phyloP scores from a whole-genome alignment of 2,797 vertebrate genomes.

The Eulemur coronatus region DNA sequence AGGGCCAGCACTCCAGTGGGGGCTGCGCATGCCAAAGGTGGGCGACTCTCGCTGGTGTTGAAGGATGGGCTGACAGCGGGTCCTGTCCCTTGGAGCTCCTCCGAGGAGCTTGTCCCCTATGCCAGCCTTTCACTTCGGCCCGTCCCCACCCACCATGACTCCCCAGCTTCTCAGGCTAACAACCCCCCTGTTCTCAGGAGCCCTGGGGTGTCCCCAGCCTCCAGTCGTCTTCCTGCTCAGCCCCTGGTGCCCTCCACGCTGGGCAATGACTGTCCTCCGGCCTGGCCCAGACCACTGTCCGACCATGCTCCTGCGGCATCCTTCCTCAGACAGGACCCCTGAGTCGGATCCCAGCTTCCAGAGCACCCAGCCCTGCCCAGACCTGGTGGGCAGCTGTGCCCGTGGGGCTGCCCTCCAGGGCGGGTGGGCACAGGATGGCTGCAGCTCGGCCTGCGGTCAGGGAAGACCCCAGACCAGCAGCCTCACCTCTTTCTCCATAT shows the following conservation, averaged over 20 bases:
- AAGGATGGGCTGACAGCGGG: fast-evolving
- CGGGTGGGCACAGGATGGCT: fast-evolving
- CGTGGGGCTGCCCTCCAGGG: not conserved
- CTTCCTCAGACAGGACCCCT: not conserved
- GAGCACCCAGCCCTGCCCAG: not conserved
- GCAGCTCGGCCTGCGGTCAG: not conserved
- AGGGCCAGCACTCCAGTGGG: not conserved
- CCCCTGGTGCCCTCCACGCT: too few species aligned
- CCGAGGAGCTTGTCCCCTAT: fast-evolving
- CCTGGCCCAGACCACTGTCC: not conserved
- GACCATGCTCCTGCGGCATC: not conserved
- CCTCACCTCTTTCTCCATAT: too few species aligned
- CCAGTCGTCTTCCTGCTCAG: too few species aligned
- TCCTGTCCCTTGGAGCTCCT: not conserved
- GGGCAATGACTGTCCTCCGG: not conserved
- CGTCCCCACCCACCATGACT: fast-evolving
- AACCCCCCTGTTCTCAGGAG: not conserved
- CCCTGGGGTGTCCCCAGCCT: not conserved
- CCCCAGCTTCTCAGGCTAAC: not conserved
- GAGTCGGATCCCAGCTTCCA: not conserved
- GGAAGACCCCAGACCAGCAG: too few species aligned
- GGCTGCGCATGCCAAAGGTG: too few species aligned
- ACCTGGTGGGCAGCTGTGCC: not conserved
- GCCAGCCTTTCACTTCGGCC: not conserved
- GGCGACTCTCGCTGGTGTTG: not conserved